These are phyloP conservation scores for Tadarida brasiliensis DNA, from an alignment of 2,797 vertebrate genomes.

Conservation along the genomic window DNA sequence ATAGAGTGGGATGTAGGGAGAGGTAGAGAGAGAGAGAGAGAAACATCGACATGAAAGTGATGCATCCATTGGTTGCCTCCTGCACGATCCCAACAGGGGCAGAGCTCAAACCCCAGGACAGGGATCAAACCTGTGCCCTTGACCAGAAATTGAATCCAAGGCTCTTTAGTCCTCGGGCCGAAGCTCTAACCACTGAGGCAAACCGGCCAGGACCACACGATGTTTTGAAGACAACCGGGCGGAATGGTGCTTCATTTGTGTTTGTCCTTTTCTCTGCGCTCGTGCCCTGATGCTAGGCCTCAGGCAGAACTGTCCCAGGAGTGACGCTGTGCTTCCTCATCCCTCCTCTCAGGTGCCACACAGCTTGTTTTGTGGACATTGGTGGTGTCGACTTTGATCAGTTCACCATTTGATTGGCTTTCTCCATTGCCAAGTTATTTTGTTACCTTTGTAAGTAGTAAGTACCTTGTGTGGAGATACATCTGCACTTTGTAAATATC, in stretches of 20 bases:
- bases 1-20: too few relatives aligned
- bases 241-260: background rate
- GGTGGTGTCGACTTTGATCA: background rate
- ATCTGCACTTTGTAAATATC: background rate
- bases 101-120: too few relatives aligned
- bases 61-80: too few relatives aligned
- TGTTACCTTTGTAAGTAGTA: background rate
- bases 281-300: accelerated
- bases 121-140: too few relatives aligned
- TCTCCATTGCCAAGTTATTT: background rate
- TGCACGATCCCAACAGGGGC: too few relatives aligned
- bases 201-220: too few relatives aligned
- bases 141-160: too few relatives aligned
- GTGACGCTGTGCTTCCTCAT: background rate
- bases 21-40: too few relatives aligned
- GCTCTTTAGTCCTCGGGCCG: too few relatives aligned
- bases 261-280: background rate
- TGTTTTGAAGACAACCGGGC: background rate
- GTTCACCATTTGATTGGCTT: background rate
- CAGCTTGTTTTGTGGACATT: background rate
- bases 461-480: background rate
- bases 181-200: too few relatives aligned
- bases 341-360: too few relatives aligned
- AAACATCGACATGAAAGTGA: too few relatives aligned
- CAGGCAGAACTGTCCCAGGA: background rate